Conservation (phyloP, 2,113 vertebrate genomes). For the Suncus etruscus region DNA sequence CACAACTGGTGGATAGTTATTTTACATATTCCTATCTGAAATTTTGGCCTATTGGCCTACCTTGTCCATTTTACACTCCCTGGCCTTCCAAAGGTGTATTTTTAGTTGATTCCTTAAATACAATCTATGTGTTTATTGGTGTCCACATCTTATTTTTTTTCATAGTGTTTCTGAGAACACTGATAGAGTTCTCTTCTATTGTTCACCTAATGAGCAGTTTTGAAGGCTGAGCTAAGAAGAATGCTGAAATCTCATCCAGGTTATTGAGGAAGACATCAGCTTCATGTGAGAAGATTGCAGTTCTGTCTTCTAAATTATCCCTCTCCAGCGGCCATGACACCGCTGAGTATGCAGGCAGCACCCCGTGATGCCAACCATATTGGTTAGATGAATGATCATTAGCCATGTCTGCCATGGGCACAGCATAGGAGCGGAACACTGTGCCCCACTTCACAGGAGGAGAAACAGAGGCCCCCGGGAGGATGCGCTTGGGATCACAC, state of each 20-base stretch:
- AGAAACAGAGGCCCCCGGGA: neutral
- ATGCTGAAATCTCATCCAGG: neutral
- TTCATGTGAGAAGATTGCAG: neutral
- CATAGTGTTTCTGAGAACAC: neutral
- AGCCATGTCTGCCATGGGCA: neutral
- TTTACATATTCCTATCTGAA: neutral
- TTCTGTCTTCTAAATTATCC: neutral
- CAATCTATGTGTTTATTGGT: neutral
- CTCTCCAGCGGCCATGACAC: neutral
- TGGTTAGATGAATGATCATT: neutral
- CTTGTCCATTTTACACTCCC: neutral
- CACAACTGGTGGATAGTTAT: no score
- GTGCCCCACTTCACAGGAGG: neutral
- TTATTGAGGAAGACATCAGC: neutral
- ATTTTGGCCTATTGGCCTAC: neutral
- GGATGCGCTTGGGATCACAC: neutral
- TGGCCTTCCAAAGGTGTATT: neutral
- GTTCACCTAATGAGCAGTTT: neutral
- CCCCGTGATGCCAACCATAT: neutral
- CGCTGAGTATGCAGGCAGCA: accelerated
- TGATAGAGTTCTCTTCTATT: neutral
- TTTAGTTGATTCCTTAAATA: neutral
- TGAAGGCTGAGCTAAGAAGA: constrained; percentile 4
- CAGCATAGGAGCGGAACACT: accelerated
- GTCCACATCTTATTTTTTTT: neutral